Conservation (phyloP, 2,888 invertebrate genomes). For the Pterobdella sp. region DNA sequence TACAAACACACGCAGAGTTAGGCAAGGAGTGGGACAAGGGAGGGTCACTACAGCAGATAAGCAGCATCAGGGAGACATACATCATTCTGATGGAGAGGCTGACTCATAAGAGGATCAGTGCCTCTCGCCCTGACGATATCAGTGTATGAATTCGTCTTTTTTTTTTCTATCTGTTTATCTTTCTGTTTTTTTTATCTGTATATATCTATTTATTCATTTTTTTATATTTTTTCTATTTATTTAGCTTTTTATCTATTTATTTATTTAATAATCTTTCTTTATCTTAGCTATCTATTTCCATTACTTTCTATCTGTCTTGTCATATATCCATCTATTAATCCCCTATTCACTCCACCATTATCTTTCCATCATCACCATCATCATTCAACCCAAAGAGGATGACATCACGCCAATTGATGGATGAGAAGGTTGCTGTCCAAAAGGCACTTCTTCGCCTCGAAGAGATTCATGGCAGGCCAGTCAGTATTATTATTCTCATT, state of each 20-base stretch:
- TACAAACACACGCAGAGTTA: background rate
- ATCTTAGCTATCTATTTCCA: no score
- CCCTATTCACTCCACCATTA: background rate
- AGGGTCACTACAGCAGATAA: constrained; percentile 13
- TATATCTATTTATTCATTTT: background rate
- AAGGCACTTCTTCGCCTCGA: constrained; percentile 79
- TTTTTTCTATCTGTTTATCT: no score
- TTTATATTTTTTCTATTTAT: background rate
- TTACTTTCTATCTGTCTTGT: no score
- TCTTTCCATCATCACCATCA: background rate
- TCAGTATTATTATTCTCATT: no score
- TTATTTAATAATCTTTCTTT: background rate
- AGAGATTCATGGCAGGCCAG: constrained; percentile 76
- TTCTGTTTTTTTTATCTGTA: background rate
- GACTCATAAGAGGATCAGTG: constrained; percentile 59
- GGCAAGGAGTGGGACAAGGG: constrained; percentile 5
- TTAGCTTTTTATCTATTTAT: background rate
- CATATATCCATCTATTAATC: no score
- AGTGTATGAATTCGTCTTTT: no score
- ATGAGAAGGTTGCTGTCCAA: constrained; percentile 84
- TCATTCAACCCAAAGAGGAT: constrained; percentile 51
- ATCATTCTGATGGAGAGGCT: constrained; percentile 50
- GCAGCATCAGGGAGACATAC: constrained; percentile 45
- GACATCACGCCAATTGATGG: constrained; percentile 69
- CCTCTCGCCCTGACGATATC: constrained; percentile 59